Conservation (phyloP, 2,797 vertebrate species). For the Cynopterus sphinx region DNA sequence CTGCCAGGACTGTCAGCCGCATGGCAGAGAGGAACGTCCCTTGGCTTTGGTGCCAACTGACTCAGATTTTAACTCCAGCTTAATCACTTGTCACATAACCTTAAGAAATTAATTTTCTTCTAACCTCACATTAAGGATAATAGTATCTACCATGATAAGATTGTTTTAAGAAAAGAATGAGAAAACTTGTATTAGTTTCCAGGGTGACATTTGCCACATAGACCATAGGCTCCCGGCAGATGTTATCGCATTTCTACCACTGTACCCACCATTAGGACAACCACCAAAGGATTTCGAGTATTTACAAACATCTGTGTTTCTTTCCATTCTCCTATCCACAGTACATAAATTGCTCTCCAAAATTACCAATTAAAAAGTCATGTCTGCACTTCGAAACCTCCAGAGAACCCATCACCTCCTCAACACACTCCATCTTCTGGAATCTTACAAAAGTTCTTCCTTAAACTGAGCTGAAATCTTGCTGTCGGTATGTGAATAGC, state of each 20-base stretch:
- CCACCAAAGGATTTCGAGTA: neutral
- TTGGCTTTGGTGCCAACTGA: neutral
- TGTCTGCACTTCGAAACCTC: neutral
- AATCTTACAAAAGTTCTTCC: neutral
- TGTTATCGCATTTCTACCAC: neutral
- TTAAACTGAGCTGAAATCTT: neutral
- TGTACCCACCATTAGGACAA: neutral
- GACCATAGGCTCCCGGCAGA: neutral
- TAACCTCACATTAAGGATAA: neutral
- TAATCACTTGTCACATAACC: neutral
- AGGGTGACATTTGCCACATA: neutral
- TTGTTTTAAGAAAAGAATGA: neutral
- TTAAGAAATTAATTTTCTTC: slow-evolving; percentile 21
- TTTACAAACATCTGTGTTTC: neutral
- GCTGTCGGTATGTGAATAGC: neutral
- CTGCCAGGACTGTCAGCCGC: too few relatives aligned
- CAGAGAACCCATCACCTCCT: neutral
- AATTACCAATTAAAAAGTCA: slow-evolving; percentile 9
- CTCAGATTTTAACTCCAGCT: neutral
- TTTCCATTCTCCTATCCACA: neutral
- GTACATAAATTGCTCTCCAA: neutral
- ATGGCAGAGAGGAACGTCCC: neutral
- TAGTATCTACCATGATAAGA: neutral
- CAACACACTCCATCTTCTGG: neutral
- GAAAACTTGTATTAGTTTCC: neutral